These are phyloP conservation scores for Thunnus thynnus DNA, from an alignment of 2,113 vertebrate genomes.

Conservation along the genomic window DNA sequence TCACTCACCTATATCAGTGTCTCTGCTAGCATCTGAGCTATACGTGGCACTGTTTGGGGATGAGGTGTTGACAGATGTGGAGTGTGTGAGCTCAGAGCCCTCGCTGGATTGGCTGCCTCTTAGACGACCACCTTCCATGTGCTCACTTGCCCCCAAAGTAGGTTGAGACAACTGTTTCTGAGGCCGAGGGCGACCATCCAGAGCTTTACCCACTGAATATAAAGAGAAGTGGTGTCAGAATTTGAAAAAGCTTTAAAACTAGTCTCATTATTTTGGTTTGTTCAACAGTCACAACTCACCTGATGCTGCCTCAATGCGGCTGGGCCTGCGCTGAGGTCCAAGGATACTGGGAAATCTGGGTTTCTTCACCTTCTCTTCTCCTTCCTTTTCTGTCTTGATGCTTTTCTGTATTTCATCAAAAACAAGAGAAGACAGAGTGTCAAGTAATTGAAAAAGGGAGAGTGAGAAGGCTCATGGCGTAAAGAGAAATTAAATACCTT, in stretches of 20 bases:
- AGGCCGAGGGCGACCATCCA: constrained; percentile 89
- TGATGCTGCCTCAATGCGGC: constrained; percentile 89
- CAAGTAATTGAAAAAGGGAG: neutral
- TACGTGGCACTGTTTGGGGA: constrained; percentile 76
- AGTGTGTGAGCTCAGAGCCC: constrained; percentile 84
- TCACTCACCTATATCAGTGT: constrained; percentile 78
- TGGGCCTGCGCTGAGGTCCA: constrained; percentile 91
- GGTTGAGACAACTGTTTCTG: constrained; percentile 90
- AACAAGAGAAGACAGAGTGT: neutral
- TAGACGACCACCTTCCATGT: constrained; percentile 84
- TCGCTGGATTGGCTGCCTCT: constrained; percentile 89
- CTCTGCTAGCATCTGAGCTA: constrained; percentile 85
- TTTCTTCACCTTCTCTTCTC: constrained; percentile 94
- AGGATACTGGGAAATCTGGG: constrained; percentile 92
- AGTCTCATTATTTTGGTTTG: neutral
- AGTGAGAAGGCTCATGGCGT: neutral
- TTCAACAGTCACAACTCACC: constrained; percentile 81
- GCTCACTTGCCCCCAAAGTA: constrained; percentile 87
- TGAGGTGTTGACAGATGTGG: constrained; percentile 80
- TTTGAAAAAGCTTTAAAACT: neutral
- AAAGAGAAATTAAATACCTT: constrained; percentile 83
- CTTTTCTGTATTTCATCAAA: constrained; percentile 86
- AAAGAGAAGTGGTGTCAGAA: neutral
- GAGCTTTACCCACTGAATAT: constrained; percentile 86
- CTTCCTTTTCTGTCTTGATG: constrained; percentile 94